Evolutionary conservation across 1,140 invertebrate species (phyloP).

Genomic region (Neodiprion lecontei): DNA sequence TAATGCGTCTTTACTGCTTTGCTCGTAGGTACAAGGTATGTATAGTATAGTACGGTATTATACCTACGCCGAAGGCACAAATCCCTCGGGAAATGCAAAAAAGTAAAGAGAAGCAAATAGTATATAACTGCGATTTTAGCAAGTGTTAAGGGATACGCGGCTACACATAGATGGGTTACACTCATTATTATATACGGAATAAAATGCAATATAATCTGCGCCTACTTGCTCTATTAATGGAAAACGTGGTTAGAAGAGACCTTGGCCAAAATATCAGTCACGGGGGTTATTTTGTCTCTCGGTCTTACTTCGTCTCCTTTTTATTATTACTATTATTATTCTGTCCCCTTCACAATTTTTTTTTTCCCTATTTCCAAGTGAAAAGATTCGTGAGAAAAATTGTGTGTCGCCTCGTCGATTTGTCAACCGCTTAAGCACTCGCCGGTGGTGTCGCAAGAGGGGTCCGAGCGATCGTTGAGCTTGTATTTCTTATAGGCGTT

Average conservation of each 20-base stretch:
- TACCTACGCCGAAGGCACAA: not conserved
- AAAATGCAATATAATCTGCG: no score
- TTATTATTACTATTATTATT: not conserved
- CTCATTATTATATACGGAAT: no score
- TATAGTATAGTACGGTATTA: no score
- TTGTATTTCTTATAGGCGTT: no score
- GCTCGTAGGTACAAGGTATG: not conserved
- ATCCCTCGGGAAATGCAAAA: not conserved
- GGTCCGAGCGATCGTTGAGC: constrained; percentile 1
- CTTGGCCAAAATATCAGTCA: not conserved
- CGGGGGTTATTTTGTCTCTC: not conserved
- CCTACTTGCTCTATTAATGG: no score
- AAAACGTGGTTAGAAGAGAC: not conserved
- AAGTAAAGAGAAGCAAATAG: no score
- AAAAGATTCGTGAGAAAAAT: constrained; percentile 5
- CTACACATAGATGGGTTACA: no score
- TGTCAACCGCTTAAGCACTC: constrained; percentile 4
- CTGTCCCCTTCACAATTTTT: not conserved
- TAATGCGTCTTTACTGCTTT: constrained; percentile 1
- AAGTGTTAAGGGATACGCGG: no score
- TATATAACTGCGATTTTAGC: no score
- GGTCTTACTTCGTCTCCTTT: not conserved
- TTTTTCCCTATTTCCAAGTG: not conserved
- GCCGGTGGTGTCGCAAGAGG: not conserved
- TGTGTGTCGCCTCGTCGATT: constrained; percentile 6